Conservation (phyloP, 1,140 invertebrate genomes). For the Hylaeus volcanicus region DNA sequence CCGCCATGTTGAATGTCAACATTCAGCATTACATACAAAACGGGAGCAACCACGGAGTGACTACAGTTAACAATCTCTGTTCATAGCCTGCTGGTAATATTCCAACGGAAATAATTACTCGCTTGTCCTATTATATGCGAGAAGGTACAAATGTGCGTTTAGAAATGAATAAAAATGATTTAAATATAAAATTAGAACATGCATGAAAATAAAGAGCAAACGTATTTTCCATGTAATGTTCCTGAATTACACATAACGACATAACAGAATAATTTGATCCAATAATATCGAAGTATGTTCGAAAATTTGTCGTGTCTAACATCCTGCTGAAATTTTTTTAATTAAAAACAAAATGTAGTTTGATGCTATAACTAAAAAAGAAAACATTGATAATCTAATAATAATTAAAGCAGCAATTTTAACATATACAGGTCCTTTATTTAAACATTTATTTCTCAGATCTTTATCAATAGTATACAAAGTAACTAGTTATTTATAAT, state of each 20-base stretch:
- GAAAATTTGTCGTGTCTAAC: neutral
- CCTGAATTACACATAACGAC: neutral
- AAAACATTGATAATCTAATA: conserved; percentile 9
- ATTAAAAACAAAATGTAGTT: neutral
- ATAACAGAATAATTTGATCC: neutral
- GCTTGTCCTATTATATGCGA: neutral
- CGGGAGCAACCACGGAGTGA: conserved; percentile 45
- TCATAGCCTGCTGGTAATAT: conserved; percentile 39
- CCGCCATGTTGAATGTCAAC: conserved; percentile 93
- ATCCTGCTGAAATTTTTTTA: neutral
- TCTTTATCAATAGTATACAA: conserved; percentile 61
- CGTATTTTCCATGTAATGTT: conserved; percentile 3
- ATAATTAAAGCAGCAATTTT: neutral
- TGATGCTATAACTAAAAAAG: neutral
- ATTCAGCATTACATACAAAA: conserved; percentile 74
- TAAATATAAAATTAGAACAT: neutral
- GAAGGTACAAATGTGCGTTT: conserved; percentile 10
- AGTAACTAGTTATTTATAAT: conserved; percentile 64
- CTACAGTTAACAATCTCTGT: conserved; percentile 26
- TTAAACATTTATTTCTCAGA: conserved; percentile 41
- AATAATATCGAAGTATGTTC: conserved; percentile 9
- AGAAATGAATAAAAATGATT: neutral
- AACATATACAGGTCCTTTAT: conserved; percentile 40
- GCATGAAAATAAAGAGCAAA: conserved; percentile 9
- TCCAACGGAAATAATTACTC: conserved; percentile 12